Conservation (phyloP, 2,888 invertebrate species). For the Punctoribates punctum region DNA sequence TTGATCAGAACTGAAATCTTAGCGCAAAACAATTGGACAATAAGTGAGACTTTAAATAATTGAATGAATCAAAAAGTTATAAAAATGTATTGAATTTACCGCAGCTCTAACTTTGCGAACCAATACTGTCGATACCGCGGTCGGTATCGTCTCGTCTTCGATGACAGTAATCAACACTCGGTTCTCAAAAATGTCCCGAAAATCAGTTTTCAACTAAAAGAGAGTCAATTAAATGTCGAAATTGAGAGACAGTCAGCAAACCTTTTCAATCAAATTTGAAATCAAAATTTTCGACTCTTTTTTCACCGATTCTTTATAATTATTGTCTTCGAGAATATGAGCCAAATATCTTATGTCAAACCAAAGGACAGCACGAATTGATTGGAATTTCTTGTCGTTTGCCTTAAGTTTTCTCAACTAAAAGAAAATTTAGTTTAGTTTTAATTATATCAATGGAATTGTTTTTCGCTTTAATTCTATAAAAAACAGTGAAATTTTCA, state of each 20-base stretch:
- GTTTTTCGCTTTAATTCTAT: no score
- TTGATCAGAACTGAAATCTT: no score
- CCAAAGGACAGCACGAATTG: neutral
- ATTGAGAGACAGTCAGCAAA: neutral
- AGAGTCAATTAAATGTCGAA: neutral
- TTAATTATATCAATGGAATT: neutral
- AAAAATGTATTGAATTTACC: no score
- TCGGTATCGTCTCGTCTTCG: conserved; percentile 34
- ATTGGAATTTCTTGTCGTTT: neutral
- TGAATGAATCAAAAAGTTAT: no score
- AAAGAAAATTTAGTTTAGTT: neutral
- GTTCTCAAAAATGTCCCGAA: conserved; percentile 43
- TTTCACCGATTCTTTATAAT: neutral
- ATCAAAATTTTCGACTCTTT: neutral
- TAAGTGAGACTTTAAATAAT: no score
- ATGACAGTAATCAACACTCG: conserved; percentile 45
- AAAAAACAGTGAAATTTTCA: no score
- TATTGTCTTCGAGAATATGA: neutral
- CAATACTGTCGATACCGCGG: conserved; percentile 37
- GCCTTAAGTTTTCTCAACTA: neutral
- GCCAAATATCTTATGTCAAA: neutral
- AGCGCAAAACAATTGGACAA: no score
- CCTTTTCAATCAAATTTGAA: neutral
- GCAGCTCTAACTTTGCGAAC: conserved; percentile 36
- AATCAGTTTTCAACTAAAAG: conserved; percentile 40